These are phyloP conservation scores for Lithobius niger DNA, from an alignment of 1,140 invertebrate genomes.

Conservation along the genomic window DNA sequence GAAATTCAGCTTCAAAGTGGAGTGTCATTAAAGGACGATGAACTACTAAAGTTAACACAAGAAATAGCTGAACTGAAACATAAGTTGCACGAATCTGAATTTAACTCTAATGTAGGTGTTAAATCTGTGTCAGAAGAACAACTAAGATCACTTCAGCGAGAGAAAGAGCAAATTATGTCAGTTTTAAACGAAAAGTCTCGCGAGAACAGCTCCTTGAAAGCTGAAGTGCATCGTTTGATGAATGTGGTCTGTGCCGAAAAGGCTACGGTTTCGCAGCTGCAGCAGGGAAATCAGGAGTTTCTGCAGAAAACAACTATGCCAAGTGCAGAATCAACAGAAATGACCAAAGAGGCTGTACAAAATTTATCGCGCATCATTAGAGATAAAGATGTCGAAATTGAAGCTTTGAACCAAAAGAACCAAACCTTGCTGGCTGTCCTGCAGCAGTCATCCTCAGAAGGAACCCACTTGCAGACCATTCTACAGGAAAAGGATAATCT, in stretches of 20 bases:
- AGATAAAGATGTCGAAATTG: conserved; percentile 36
- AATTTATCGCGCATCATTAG: conserved; percentile 33
- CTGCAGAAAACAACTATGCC: conserved; percentile 18
- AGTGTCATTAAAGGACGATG: no score
- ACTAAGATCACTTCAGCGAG: conserved; percentile 20
- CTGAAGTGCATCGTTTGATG: conserved; percentile 33
- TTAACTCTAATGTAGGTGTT: no score
- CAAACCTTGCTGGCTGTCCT: conserved; percentile 30
- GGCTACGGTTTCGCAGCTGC: conserved; percentile 29
- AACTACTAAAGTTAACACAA: not conserved
- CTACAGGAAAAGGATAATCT: conserved; percentile 31
- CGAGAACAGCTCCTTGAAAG: conserved; percentile 31
- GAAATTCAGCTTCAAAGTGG: not conserved
- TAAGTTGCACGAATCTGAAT: no score
- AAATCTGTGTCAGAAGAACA: conserved; percentile 5
- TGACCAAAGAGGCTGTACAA: conserved; percentile 32
- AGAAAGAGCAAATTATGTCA: conserved; percentile 33
- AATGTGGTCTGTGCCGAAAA: conserved; percentile 31
- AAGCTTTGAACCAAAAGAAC: conserved; percentile 34
- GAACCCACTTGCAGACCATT: conserved; percentile 22
- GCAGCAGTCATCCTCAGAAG: conserved; percentile 21
- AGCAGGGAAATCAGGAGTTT: conserved; percentile 28
- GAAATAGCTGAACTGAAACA: not conserved
- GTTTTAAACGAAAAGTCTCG: conserved; percentile 34
- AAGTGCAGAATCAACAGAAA: conserved; percentile 19